Conservation (phyloP, 2,888 invertebrate species). For the Leptinotarsa rubiginosa region DNA sequence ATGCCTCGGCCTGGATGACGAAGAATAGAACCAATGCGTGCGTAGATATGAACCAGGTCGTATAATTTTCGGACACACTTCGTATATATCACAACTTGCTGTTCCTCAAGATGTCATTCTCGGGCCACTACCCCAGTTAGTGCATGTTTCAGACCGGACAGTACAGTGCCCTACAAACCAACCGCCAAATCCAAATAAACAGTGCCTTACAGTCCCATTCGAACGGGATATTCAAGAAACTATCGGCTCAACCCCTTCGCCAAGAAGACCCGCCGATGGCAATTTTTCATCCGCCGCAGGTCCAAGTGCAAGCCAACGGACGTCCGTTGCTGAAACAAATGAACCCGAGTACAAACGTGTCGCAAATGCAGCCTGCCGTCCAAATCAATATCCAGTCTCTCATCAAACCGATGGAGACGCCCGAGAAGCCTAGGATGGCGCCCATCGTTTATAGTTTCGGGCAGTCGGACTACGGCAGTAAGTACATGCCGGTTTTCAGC, state of each 20-base stretch:
- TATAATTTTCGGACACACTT: too few relatives aligned
- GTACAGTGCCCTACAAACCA: slow-evolving; percentile 54
- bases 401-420: slow-evolving; percentile 60
- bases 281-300: slow-evolving; percentile 32
- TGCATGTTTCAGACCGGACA: slow-evolving; percentile 59
- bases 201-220: slow-evolving; percentile 49
- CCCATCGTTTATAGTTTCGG: slow-evolving; percentile 65
- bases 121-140: too few relatives aligned
- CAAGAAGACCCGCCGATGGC: slow-evolving; percentile 27
- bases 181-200: slow-evolving; percentile 52
- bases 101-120: too few relatives aligned
- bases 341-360: slow-evolving; percentile 45
- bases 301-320: slow-evolving; percentile 51
- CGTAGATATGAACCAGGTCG: too few relatives aligned
- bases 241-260: slow-evolving; percentile 28
- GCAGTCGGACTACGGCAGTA: slow-evolving; percentile 60
- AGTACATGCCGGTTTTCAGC: slow-evolving; percentile 59
- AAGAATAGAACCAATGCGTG: too few relatives aligned
- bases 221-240: slow-evolving; percentile 50
- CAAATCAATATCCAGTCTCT: slow-evolving; percentile 64
- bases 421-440: slow-evolving; percentile 59
- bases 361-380: slow-evolving; percentile 61
- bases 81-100: too few relatives aligned
- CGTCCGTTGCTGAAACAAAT: slow-evolving; percentile 44
- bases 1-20: too few relatives aligned